Evolutionary conservation across 2,113 vertebrate species (phyloP).

Genomic region (Rhegmatorhina hoffmannsi): DNA sequence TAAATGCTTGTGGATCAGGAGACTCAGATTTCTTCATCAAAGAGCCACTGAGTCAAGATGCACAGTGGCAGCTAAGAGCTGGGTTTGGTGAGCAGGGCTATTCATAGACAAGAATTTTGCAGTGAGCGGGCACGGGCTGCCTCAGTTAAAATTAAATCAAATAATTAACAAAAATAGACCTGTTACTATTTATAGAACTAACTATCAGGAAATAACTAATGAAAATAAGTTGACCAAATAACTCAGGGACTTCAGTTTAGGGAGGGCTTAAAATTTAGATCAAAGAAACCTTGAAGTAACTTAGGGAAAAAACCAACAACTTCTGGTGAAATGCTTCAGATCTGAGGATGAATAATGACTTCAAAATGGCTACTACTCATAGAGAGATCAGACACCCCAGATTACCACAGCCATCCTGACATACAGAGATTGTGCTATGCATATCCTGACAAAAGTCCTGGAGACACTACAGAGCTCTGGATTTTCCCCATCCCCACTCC

Average conservation of each 20-base stretch:
- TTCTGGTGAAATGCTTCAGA: neutral
- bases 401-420: neutral
- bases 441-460: neutral
- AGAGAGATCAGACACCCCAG: neutral
- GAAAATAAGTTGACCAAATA: constrained; percentile 1
- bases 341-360: neutral
- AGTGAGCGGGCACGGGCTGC: neutral
- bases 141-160: constrained; percentile 28
- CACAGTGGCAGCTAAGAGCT: neutral
- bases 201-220: neutral
- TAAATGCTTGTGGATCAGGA: neutral
- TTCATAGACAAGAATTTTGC: neutral
- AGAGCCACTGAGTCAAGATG: neutral
- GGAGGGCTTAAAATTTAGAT: neutral
- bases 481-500: neutral
- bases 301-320: neutral
- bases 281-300: neutral
- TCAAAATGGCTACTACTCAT: neutral
- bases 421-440: neutral
- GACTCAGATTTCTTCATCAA: neutral
- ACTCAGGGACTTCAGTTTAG: neutral
- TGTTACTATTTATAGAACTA: constrained; percentile 15
- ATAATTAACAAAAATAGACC: constrained; percentile 17
- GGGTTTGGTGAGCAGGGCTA: neutral
- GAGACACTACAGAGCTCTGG: neutral